Evolutionary conservation across 2,113 vertebrate genomes (phyloP).

Genomic region (Etheostoma cragini): DNA sequence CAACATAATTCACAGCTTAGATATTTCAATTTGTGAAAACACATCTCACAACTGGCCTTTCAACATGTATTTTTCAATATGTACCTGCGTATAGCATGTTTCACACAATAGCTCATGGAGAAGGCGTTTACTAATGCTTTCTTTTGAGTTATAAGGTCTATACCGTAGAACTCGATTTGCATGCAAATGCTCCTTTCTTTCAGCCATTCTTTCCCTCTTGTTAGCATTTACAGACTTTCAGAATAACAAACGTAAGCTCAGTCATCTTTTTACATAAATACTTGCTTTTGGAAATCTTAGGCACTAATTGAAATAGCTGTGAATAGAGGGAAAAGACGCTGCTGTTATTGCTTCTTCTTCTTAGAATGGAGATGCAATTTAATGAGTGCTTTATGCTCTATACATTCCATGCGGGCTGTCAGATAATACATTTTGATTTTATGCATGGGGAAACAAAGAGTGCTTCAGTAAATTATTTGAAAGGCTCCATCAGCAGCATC

Average conservation of each 20-base stretch:
- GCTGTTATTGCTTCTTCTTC: background rate
- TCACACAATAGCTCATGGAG: background rate
- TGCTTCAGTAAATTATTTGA: slow-evolving; percentile 5
- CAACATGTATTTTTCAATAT: background rate
- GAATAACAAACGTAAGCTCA: slow-evolving; percentile 43
- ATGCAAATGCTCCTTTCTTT: background rate
- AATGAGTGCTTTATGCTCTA: slow-evolving; percentile 7
- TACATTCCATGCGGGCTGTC: background rate
- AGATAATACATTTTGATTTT: slow-evolving; percentile 36
- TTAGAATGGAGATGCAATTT: background rate
- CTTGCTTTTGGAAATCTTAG: slow-evolving; percentile 9
- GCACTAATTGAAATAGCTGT: slow-evolving; percentile 26
- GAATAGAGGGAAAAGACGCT: background rate
- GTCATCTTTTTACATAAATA: slow-evolving; percentile 45
- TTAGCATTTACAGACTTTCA: slow-evolving; percentile 33
- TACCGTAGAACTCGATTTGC: background rate
- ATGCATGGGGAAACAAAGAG: slow-evolving; percentile 3
- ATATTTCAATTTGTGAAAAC: background rate
- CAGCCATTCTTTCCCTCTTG: background rate
- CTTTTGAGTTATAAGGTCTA: background rate
- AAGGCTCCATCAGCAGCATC: slow-evolving; percentile 9
- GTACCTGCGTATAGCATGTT: background rate
- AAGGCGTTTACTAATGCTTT: too few species aligned
- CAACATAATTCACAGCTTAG: background rate
- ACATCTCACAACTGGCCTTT: background rate